phyloP scores from a whole-genome alignment of 2,113 vertebrate species.

The Ondatra zibethicus region DNA sequence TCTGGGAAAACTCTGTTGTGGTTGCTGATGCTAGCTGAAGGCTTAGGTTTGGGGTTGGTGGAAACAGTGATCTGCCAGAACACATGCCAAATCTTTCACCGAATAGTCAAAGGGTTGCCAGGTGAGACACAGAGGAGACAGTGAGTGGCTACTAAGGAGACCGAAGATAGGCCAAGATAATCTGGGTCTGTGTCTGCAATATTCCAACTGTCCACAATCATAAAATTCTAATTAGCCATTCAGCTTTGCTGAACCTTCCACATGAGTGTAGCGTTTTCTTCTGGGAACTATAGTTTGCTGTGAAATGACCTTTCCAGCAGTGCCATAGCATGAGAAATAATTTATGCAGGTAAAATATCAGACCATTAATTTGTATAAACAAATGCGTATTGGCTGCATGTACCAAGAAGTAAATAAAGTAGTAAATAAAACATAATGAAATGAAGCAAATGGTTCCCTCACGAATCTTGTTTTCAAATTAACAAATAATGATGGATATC shows the following conservation, averaged over 20 bases:
- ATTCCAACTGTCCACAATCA: background rate
- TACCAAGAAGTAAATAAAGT: background rate
- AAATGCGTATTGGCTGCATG: background rate
- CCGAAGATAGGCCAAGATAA: background rate
- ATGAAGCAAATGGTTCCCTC: background rate
- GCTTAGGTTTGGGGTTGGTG: background rate
- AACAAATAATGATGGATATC: background rate
- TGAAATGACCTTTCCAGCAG: background rate
- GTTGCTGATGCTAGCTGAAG: background rate
- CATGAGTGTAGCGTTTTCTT: background rate
- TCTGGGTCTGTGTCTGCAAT: background rate
- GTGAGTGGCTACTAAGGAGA: background rate
- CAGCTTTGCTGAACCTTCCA: background rate
- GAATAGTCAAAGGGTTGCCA: background rate
- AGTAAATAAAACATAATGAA: conserved; percentile 37
- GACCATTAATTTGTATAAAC: conserved; percentile 1
- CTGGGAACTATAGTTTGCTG: background rate
- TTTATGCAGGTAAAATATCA: conserved; percentile 6
- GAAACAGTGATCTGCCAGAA: too few species aligned
- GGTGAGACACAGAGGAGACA: background rate
- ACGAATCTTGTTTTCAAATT: background rate
- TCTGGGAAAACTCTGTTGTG: too few species aligned
- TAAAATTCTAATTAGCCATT: background rate
- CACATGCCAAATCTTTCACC: background rate
- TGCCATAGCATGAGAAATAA: background rate